Base-by-base conservation (phyloP, 2,888 invertebrate species). In the Parnassius mnemosyne region DNA sequence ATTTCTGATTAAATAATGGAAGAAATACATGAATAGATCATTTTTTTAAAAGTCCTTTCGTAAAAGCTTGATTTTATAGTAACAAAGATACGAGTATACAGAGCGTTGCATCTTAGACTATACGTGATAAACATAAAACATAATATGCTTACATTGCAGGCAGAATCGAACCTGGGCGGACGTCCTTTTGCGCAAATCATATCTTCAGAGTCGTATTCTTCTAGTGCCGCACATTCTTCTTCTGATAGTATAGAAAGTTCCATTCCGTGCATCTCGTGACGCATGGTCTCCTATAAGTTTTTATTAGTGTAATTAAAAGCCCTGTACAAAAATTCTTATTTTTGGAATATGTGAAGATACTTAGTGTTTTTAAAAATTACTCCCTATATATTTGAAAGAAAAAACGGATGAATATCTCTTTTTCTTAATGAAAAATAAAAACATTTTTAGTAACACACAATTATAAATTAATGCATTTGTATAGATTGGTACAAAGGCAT, bases 211-310 rank as follows among this genome's bases (percentile, higher is more conserved):
- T 79, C 77, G 76, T 74, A 90, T 71, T 90, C 84, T 59, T 69
- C 69, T 53, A 91, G 71, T 5, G 69, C 66, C 12, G 77, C 62
- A 74, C 89, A 90, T 2, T 67, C 70, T 1, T 72, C 69, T 66
- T 87, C 78, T 1, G 72, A 49, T 58, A 84, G 73, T 34, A 81
- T 71, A 20, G 72, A 65, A 59, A 91, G 74, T 41, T 87, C 80
- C 84, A 85, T 87, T n/a, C 68, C 86, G 72, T 90, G 90, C 89
- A 90, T 88, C 0, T 83, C 74, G 42, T 74, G 75, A n/a, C 88
- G 83, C 90, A 91, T 90, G 20, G 77, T 75, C 16, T 85, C 90
- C 90, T 90, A 77, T 10, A 56, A 49, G 51, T 20, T 59, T 43
- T 50, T 44, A 56, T 34, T 1, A 34, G 34, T 60, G n/a, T 57